Evolutionary conservation across 30 jellyfish, hydroid and myxozoan genomes (phyloP).

Genomic region (Clytia hemisphaerica): DNA sequence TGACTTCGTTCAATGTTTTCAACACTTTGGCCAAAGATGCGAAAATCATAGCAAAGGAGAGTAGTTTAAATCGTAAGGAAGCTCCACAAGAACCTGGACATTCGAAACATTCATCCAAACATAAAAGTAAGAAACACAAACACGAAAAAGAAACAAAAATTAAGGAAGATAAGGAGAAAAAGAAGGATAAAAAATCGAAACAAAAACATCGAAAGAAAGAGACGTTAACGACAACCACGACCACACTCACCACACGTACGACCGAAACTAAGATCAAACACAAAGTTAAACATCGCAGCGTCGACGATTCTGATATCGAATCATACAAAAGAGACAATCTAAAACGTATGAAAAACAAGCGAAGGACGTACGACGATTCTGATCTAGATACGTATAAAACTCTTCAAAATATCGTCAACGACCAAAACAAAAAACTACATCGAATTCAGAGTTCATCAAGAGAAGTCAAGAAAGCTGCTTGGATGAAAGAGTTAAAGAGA

Average conservation of each 20-base stretch:
- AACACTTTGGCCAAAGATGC: constrained; percentile 9
- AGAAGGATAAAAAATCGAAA: neutral
- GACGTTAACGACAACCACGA: neutral
- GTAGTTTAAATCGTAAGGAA: constrained; percentile 1
- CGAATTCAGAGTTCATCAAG: neutral
- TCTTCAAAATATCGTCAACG: neutral
- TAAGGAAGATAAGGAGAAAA: neutral
- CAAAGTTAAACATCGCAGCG: constrained; percentile 8
- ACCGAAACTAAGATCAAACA: too few relatives aligned
- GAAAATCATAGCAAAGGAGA: constrained; percentile 21
- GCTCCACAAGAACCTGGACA: constrained; percentile 25
- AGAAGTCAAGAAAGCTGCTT: constrained; percentile 19
- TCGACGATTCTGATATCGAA: constrained; percentile 15
- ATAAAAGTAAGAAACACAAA: neutral
- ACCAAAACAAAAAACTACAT: constrained; percentile 1
- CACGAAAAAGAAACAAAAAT: neutral
- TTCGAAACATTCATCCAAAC: neutral
- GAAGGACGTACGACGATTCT: constrained; percentile 17
- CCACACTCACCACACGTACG: neutral
- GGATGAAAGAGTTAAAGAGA: constrained; percentile 22
- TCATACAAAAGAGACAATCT: neutral
- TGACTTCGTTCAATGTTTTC: neutral
- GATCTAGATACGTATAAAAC: neutral
- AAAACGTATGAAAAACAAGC: neutral
- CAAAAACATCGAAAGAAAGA: neutral